Evolutionary conservation across 1,140 invertebrate species (phyloP), one percentile per base, ranked within the genome.

Genomic region (Heliconius melpomene): DNA sequence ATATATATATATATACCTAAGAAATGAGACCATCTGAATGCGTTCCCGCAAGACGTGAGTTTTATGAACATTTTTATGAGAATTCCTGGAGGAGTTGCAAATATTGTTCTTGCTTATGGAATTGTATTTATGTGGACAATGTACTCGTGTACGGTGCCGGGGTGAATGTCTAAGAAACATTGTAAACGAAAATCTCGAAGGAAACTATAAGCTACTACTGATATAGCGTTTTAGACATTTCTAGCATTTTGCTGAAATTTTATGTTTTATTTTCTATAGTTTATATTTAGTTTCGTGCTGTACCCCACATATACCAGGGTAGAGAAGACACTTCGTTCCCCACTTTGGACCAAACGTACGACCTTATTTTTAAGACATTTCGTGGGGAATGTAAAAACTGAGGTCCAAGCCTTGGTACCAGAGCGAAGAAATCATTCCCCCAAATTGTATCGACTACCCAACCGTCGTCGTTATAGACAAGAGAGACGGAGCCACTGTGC

Each of bases 11-110:
- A 72, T 72, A 40, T 72, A 72, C 36, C 71, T n/a, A 77, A 50
- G 60, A 52, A 72, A 77, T 72, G 40, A 70, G n/a, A 46, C 60
- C 75, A 23, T 38, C 75, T 50, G 60, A 71, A 36, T 57, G 46
- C 46, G 60, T n/a, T 77, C 60, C 75, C 66, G 13, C 60, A 70
- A 77, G 75, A 77, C 75, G 66, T 77, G 29, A 23, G 40, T 60
- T 77, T 76, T 77, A 70, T 72, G 66, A 77, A 70, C 75, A 77
- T 77, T 80, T 80, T 80, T 76, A 80, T 76, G 79, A 72, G 74
- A 72, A 80, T 72, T 54, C 78, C 66, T 75, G 32, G 70, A 79
- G 78, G 73, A 75, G 60, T 79, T 70, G 74, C 74, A 80, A 79
- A 80, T 80, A 75, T 80, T 80, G 40, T 76, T 79, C 74, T 73